Evolutionary conservation across 2,797 vertebrate genomes (phyloP).

Genomic region (Scolopax bukidnonensis): DNA sequence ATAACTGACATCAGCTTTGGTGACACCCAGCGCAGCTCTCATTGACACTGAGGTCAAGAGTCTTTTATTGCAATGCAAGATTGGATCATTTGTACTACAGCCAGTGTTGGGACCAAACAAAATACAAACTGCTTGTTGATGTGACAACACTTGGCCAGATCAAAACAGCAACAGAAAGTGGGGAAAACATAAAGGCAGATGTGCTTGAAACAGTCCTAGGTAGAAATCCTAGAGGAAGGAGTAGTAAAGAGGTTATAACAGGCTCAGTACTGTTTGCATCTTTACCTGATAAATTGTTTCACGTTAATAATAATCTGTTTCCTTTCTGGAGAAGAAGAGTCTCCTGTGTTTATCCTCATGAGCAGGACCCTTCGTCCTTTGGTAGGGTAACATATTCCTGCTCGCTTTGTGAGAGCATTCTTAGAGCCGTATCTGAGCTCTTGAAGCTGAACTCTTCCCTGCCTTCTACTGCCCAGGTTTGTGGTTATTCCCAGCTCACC

Average conservation of each 20-base stretch:
- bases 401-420: fast-evolving
- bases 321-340: not conserved
- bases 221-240: not conserved
- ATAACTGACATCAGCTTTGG: not conserved
- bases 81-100: not conserved
- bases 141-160: fast-evolving
- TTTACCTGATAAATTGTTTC: not conserved
- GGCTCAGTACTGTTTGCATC: not conserved
- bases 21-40: not conserved
- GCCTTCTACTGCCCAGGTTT: not conserved
- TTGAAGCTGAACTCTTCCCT: not conserved
- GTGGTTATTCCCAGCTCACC: not conserved
- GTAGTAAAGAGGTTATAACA: not conserved
- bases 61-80: not conserved
- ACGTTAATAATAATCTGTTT: not conserved
- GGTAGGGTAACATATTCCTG: not conserved
- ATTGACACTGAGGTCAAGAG: not conserved
- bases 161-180: not conserved
- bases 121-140: not conserved
- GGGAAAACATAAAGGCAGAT: not conserved
- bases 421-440: not conserved
- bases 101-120: not conserved
- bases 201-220: not conserved
- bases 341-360: not conserved
- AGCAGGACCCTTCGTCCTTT: not conserved